phyloP scores from a whole-genome alignment of 2,113 vertebrate genomes.

The Steatornis caripensis region DNA sequence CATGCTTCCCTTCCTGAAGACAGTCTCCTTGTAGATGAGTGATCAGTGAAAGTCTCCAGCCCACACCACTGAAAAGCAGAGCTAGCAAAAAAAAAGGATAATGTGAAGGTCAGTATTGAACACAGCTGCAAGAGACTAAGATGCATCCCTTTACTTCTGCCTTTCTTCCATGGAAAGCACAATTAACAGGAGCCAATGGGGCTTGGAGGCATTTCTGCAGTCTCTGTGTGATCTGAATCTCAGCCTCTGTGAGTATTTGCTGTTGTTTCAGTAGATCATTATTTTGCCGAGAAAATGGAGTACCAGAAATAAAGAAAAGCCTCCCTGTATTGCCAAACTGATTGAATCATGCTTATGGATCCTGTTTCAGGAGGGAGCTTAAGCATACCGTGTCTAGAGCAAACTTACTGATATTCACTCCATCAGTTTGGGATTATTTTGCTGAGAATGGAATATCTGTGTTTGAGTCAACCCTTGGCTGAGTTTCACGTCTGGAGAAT shows the following conservation, averaged over 20 bases:
- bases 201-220: neutral
- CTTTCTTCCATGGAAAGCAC: neutral
- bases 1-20: neutral
- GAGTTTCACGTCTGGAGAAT: neutral
- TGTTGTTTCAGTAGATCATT: neutral
- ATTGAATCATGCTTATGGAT: neutral
- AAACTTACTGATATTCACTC: neutral
- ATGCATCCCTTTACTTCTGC: neutral
- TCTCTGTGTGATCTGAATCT: neutral
- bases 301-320: neutral
- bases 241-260: neutral
- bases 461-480: neutral
- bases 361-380: neutral
- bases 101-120: neutral
- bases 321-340: neutral
- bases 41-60: neutral
- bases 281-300: neutral
- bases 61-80: neutral
- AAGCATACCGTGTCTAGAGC: neutral
- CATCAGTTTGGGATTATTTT: neutral
- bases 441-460: neutral
- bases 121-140: neutral
- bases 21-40: neutral
- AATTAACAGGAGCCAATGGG: neutral
- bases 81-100: neutral